Base-by-base conservation (phyloP, 2,113 vertebrate genomes). In the Capreolus pygargus region DNA sequence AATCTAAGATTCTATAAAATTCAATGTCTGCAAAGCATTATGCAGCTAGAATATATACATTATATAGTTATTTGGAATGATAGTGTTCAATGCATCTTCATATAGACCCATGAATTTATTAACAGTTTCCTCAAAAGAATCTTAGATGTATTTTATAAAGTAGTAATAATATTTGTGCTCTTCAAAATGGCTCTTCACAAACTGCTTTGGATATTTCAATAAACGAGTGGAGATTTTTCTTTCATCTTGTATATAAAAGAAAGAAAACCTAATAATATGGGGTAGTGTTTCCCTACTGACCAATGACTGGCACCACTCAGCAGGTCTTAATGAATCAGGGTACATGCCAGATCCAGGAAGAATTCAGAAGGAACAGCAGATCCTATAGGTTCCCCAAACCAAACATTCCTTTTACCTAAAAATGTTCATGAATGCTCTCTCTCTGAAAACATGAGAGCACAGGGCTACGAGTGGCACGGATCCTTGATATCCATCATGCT, bases 71-170 rank as follows among this genome's bases (percentile, higher is more conserved):
- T 55, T 10, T 57, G 25, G 95, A 94, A 96, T 86, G 60, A 89
- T 14, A 21, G 17, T 74, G 83, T n/a, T 94, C 7, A 95, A 58
- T 61, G 91, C 10, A 86, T 74, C 23, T 60, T 89, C 70, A 79
- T 36, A 64, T 30, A 54, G 47, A 92, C 43, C 43, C 27, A 58
- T 92, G 64, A 87, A 57, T 92, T 92, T 60, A 94, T 86, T n/a
- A 90, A 93, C 25, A 47, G 58, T 70, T 82, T 82, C 94, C 55
- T 97, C 85, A 95, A 95, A 96, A 83, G 60, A 91, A 92, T 87
- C 61, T 50, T 94, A n/a, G 36, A 81, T 57, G 27, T 87, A 45
- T 94, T 86, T 95, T 43, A 74, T 64, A 79, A 93, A 85, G 54
- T 86, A 89, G 91, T 36, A 89, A n/a, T 58, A 4, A 82, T 86